Base-by-base conservation (phyloP, 2,888 invertebrate species). In the Leistus spinibarbis region DNA sequence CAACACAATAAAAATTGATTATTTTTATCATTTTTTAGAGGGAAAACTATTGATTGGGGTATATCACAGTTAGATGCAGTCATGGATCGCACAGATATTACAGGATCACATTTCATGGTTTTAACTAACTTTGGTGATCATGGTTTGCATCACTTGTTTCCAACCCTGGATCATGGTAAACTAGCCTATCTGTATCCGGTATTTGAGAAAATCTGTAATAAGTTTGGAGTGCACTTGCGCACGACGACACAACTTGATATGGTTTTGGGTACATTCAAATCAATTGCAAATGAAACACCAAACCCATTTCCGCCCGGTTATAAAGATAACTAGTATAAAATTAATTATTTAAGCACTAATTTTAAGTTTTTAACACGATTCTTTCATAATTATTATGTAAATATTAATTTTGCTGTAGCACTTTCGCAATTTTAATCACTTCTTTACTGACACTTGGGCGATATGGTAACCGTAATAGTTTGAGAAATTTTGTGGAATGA, bases 91-190 rank as follows among this genome's bases (percentile, higher is more conserved):
- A 86, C 88, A 13, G 92, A 94, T 78, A 87, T 92, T 69, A 90
- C 90, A 22, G 89, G 91, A 17, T 91, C 90, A 54, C 89, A 90
- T 78, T 91, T 93, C 81, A 85, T 93, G 78, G 90, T 90, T 0
- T 83, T 95, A 66, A 92, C 93, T 0, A 89, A 91, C 77, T 95
- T 94, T 80, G 95, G 95, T 0, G 91, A 93, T 77, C 95, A 96
- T 82, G 88, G 88, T 0, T 86, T 95, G 1, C 95, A 96, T 83
- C 95, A 96, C 84, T 86, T 95, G 23, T 92, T 95, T 80, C 95
- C 95, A 0, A 93, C 94, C 0, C 81, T 95, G 56, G 95, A 95
- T 83, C 95, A 95, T 81, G 91, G 91, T 0, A 89, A 91, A 70
- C 84, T 95, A 16, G 89, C 89, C 5, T 88, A 90, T 65, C 86